Evolutionary conservation across 2,113 vertebrate species (phyloP), one percentile per base, ranked within the genome.

Genomic region (Progne subis): DNA sequence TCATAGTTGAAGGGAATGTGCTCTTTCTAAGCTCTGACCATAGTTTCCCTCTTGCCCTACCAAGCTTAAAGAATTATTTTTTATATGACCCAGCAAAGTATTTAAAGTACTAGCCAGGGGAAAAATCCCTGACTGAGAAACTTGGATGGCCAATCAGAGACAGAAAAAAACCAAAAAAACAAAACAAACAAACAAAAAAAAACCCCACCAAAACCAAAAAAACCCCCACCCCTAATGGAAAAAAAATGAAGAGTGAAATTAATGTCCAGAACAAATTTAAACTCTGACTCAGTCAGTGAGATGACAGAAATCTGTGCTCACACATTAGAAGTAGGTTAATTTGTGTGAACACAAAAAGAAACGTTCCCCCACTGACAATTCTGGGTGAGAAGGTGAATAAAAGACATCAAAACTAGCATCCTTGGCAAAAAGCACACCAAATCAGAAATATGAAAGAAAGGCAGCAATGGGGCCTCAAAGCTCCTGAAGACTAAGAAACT

Each of bases 281-380:
- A 60, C 16, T 68, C 29, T 61, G 8, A 31, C 37, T 81, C 44
- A 56, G 74, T 37, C 32, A 60, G 75, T 28, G 55, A 65, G 63
- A 80, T 37, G 37, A 59, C 46, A 90, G 85, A 94, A 93, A 79
- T 60, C 28, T 71, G 21, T 65, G 64, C 32, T 93, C 49, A 82
- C 31, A 93, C 78, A 76, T 52, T 56, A 65, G n/a, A 60, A 84
- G 43, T n/a, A 93, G 49, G 82, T 72, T 85, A 95, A 82, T 76
- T 72, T 85, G 41, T 13, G 64, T 61, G 46, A 95, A 88, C 20
- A 85, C 46, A 55, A 93, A 84, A 86, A 92, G 21, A 92, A 78
- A 69, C 0, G 1, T 44, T 49, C 11, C 21, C 18, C 9, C 17
- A 4, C 20, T 1, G 4, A 47, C 31, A 63, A 4, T 61, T 83